Conservation (phyloP, 2,888 invertebrate genomes). For the Phyto melanocephala region DNA sequence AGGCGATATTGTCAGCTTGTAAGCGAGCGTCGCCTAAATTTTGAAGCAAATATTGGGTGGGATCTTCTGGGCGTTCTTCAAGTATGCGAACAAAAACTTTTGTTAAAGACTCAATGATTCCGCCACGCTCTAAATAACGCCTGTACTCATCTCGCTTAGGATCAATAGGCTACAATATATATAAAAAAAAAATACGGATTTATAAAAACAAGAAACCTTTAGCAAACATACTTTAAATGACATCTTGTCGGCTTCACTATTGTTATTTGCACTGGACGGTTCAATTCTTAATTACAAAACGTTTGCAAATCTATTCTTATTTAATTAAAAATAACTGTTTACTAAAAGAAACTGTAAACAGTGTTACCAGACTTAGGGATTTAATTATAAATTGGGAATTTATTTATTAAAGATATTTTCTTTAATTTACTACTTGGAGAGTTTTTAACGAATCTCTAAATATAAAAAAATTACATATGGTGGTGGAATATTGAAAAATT, state of each 20-base stretch:
- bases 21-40: conserved; percentile 74
- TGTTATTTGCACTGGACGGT: conserved; percentile 33
- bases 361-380: too few species aligned
- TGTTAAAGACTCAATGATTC: conserved; percentile 76
- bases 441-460: too few species aligned
- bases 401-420: too few species aligned
- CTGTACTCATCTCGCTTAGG: conserved; percentile 78
- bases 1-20: conserved; percentile 73
- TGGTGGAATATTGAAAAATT: too few species aligned
- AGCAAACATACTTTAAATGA: conserved; percentile 70
- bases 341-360: conserved; percentile 43
- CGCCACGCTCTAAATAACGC: conserved; percentile 77
- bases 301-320: neutral
- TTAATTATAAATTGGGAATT: too few species aligned
- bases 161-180: conserved; percentile 75
- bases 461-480: too few species aligned
- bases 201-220: neutral
- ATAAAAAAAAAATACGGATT: neutral
- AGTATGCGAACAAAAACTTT: conserved; percentile 77
- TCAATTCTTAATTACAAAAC: neutral
- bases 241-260: conserved; percentile 64
- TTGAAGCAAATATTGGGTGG: conserved; percentile 75
- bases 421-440: too few species aligned
- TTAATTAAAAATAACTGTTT: conserved; percentile 53
- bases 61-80: conserved; percentile 75